Evolutionary conservation across 2,113 vertebrate species (phyloP), one percentile per base, ranked within the genome.

Genomic region (Oncorhynchus tshawytscha): DNA sequence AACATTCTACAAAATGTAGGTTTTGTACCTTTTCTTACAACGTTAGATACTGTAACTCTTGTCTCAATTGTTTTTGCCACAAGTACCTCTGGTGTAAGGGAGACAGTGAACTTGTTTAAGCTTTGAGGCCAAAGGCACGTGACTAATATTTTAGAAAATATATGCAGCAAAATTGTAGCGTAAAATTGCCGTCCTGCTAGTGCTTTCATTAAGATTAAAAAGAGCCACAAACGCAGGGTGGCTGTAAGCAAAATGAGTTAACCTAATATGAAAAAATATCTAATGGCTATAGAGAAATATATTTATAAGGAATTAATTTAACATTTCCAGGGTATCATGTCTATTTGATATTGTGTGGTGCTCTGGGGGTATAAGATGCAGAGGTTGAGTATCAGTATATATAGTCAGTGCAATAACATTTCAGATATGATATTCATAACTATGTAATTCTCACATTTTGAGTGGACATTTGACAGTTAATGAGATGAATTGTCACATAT

Each of bases 401-500:
- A 90, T 89, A 89, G 87, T 82, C 87, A 67, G 31, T 45, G 18
- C 69, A 71, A 90, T 90, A 82, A 88, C 86, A 89, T 88, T 87
- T 86, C 76, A 86, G 89, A 89, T 76, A 84, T 84, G 39, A 45
- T 45, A 77, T 86, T 79, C 83, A 75, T 80, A 77, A 84, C 86
- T 54, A 75, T 73, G 85, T 83, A 87, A 86, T 84, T 89, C 84
- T 89, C 84, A 78, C 69, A 83, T 67, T 70, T 83, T 60, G 78
- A 24, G 71, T 13, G 67, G 49, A 70, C 57, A 62, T 69, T 64
- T 85, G 88, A 84, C 76, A 74, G 72, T 70, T 80, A 85, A 91
- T 82, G 85, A 81, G 92, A 94, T 84, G 91, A 91, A 88, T 87
- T 88, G 87, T 76, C 88, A 90, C 94, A 79, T 87, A 78, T 91